These are phyloP conservation scores for Trichechus manatus DNA, from an alignment of 2,113 vertebrate genomes.

Conservation along the genomic window DNA sequence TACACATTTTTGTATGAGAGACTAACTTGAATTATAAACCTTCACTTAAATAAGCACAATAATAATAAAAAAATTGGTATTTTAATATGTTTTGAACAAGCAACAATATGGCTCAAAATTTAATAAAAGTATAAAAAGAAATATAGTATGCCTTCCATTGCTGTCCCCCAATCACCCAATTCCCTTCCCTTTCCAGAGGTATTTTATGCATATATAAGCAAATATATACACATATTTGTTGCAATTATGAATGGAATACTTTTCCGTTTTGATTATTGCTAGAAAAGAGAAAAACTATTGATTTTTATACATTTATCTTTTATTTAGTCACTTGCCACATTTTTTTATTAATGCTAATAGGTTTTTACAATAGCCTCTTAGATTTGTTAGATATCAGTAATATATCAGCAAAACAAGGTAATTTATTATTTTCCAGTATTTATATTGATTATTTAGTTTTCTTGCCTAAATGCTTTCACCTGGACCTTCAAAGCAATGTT, in stretches of 20 bases:
- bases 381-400: slow-evolving; percentile 44
- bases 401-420: slow-evolving; percentile 25
- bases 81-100: slow-evolving; percentile 4
- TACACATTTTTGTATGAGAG: too few relatives aligned
- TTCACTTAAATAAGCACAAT: too few relatives aligned
- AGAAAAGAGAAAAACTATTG: not conserved
- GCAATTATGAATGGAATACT: not conserved
- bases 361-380: slow-evolving; percentile 27
- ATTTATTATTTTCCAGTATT: slow-evolving; percentile 47
- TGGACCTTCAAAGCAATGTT: slow-evolving; percentile 25
- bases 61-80: not conserved
- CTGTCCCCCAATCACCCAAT: not conserved
- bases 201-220: not conserved
- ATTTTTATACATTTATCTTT: slow-evolving; percentile 62
- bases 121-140: slow-evolving; percentile 30
- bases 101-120: slow-evolving; percentile 18
- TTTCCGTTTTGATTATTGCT: slow-evolving; percentile 10
- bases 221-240: not conserved
- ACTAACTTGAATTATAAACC: too few relatives aligned
- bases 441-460: slow-evolving; percentile 21
- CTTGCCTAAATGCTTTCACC: not conserved
- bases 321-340: slow-evolving; percentile 56
- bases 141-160: not conserved
- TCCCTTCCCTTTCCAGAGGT: not conserved
- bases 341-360: slow-evolving; percentile 37